Conservation (phyloP, 2,797 vertebrate species). For the Erithacus rubecula region DNA sequence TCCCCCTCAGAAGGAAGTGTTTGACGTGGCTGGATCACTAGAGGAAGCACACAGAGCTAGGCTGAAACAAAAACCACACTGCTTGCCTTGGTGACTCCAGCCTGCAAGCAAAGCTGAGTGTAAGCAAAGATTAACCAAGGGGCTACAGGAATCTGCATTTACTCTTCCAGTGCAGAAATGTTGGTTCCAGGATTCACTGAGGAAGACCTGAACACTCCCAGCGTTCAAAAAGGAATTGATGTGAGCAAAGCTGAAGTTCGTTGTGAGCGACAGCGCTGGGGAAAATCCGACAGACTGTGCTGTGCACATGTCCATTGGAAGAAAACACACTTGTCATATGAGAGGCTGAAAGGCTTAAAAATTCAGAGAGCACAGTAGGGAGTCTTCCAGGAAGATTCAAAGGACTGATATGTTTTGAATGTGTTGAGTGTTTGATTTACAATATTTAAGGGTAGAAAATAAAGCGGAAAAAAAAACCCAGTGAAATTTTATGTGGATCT, state of each 20-base stretch:
- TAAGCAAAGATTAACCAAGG: background rate
- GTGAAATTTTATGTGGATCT: background rate
- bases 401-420: constrained; percentile 33
- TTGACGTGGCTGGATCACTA: constrained; percentile 37
- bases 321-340: constrained; percentile 24
- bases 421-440: constrained; percentile 35
- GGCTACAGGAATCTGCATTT: background rate
- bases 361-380: constrained; percentile 47
- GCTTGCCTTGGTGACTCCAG: background rate
- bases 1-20: constrained; percentile 26
- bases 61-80: background rate
- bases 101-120: background rate
- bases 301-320: background rate
- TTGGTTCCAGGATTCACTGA: background rate
- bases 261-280: background rate
- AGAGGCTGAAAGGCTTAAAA: constrained; percentile 59
- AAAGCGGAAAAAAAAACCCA: background rate
- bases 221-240: background rate
- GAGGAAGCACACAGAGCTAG: constrained; percentile 22
- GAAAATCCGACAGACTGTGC: constrained; percentile 2
- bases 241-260: background rate
- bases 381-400: constrained; percentile 50
- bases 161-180: background rate
- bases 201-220: background rate
- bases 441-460: constrained; percentile 57